Evolutionary conservation across 2,113 vertebrate species (phyloP).

Genomic region (Entosphenus tridentatus): DNA sequence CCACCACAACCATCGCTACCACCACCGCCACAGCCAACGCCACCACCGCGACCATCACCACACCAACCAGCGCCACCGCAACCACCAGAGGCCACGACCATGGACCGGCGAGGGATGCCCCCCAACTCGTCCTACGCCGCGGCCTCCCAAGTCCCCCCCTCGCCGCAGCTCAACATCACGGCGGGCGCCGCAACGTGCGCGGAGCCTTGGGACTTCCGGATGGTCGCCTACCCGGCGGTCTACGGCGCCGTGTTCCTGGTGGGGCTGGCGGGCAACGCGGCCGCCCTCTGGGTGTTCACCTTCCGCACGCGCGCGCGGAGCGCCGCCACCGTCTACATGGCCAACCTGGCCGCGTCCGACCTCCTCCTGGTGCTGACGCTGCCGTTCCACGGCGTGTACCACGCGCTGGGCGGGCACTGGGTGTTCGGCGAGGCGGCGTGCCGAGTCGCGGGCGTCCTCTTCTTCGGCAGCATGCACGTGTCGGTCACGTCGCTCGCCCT

Average conservation of each 20-base stretch:
- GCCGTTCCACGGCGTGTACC: conserved; percentile 23
- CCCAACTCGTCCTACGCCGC: too few relatives aligned
- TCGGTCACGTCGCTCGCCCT: conserved; percentile 21
- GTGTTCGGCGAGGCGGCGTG: conserved; percentile 20
- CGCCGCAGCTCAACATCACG: too few relatives aligned
- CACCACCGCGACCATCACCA: too few relatives aligned
- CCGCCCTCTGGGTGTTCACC: conserved; percentile 21
- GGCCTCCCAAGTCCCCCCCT: too few relatives aligned
- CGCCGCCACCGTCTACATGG: conserved; percentile 23
- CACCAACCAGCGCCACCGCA: too few relatives aligned
- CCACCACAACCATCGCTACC: too few relatives aligned
- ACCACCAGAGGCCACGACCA: too few relatives aligned
- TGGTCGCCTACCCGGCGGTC: conserved; percentile 11
- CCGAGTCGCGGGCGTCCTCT: conserved; percentile 18
- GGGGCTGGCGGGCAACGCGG: conserved; percentile 20
- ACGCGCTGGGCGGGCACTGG: conserved; percentile 17
- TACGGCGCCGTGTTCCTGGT: conserved; percentile 21
- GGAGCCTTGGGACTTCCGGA: conserved; percentile 12
- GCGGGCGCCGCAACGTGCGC: background rate
- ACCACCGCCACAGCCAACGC: too few relatives aligned
- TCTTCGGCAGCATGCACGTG: conserved; percentile 18
- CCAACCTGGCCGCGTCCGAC: conserved; percentile 24
- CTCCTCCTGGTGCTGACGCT: conserved; percentile 21
- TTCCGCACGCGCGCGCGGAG: conserved; percentile 18
- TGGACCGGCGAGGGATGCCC: too few relatives aligned